Conservation (phyloP, 2,797 vertebrate genomes). For the Pelochelys cantorii region DNA sequence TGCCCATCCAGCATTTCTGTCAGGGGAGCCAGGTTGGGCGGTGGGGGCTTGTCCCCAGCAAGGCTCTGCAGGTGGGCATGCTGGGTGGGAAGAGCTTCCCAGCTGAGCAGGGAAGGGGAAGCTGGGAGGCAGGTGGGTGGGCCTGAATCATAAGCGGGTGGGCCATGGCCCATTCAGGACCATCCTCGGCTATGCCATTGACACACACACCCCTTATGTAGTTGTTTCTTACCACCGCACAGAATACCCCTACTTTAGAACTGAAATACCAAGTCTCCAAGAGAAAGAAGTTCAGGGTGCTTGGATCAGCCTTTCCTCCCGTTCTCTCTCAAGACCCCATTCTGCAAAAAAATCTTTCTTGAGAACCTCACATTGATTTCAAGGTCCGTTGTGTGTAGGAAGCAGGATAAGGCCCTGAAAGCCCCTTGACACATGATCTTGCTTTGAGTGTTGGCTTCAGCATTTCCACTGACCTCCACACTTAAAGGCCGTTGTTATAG, state of each 20-base stretch:
- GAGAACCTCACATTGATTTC: background rate
- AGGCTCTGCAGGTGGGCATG: no score
- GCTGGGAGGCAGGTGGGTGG: no score
- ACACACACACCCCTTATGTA: background rate
- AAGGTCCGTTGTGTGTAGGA: background rate
- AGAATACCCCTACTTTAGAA: background rate
- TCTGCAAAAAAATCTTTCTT: background rate
- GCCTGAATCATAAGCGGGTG: no score
- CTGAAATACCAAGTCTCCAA: background rate
- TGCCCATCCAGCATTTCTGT: no score
- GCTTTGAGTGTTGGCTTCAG: constrained; percentile 3
- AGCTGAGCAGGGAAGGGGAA: no score
- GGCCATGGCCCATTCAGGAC: no score
- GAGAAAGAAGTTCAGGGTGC: background rate
- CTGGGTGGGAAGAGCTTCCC: no score
- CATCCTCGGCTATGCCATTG: no score
- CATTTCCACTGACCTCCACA: background rate
- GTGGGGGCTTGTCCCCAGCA: no score
- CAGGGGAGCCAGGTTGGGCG: no score
- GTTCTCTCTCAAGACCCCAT: constrained; percentile 21
- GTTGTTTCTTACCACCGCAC: background rate
- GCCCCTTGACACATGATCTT: background rate
- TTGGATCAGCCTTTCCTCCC: background rate
- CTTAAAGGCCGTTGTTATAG: constrained; percentile 19
- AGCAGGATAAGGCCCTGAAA: background rate